These are phyloP conservation scores for Tringa solitaria DNA, from an alignment of 2,113 vertebrate genomes.

Conservation along the genomic window DNA sequence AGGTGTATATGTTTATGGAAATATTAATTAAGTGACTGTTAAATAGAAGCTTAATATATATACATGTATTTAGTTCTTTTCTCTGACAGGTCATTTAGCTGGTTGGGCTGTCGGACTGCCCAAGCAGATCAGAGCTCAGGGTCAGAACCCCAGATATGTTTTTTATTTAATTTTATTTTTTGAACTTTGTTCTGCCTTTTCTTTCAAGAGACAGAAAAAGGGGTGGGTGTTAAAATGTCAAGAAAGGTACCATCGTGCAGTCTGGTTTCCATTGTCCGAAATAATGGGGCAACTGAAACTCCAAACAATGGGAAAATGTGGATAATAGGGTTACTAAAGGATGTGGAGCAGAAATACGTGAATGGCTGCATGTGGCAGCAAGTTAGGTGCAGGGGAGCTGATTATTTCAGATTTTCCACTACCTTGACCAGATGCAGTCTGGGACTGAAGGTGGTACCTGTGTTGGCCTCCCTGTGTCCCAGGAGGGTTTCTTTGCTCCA, in stretches of 20 bases:
- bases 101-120: neutral
- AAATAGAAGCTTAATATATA: neutral
- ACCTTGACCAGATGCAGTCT: neutral
- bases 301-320: neutral
- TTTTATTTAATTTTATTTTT: neutral
- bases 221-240: neutral
- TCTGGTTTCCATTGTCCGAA: neutral
- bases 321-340: neutral
- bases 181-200: neutral
- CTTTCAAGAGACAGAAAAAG: neutral
- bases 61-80: neutral
- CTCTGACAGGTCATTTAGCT: neutral
- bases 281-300: neutral
- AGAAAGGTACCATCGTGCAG: neutral
- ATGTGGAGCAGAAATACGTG: neutral
- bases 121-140: neutral
- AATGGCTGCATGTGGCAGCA: neutral
- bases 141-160: neutral
- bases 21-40: neutral
- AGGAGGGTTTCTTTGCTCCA: neutral
- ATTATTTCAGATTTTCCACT: neutral
- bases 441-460: neutral
- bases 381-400: neutral
- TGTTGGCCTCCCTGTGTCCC: neutral
- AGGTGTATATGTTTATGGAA: neutral